These are phyloP conservation scores for Perca flavescens DNA, from an alignment of 2,113 vertebrate species.

Conservation along the genomic window DNA sequence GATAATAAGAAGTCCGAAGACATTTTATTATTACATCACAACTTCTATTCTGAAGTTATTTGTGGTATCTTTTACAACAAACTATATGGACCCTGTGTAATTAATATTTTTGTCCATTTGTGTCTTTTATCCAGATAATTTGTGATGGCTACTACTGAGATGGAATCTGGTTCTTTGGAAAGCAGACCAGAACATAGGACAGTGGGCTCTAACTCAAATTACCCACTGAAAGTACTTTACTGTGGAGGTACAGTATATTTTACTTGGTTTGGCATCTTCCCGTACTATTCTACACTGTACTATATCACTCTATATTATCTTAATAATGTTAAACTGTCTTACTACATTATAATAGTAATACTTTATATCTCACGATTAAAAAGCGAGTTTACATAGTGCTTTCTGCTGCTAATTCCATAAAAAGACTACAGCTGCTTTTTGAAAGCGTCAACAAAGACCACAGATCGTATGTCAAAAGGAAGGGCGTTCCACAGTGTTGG, in stretches of 20 bases:
- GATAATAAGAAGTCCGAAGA: background rate
- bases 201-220: slow-evolving; percentile 84
- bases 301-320: background rate
- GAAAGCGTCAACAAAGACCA: too few species aligned
- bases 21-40: background rate
- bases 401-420: too few species aligned
- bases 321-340: background rate
- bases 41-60: too few species aligned
- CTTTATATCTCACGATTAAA: too few species aligned
- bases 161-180: slow-evolving; percentile 85
- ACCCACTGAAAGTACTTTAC: slow-evolving; percentile 95
- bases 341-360: background rate
- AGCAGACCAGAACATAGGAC: slow-evolving; percentile 86
- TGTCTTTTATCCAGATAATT: slow-evolving; percentile 62
- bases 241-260: slow-evolving; percentile 90
- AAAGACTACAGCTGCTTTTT: too few species aligned
- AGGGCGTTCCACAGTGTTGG: too few species aligned
- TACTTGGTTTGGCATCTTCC: background rate
- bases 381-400: too few species aligned
- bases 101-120: background rate
- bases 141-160: slow-evolving; percentile 89
- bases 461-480: too few species aligned
- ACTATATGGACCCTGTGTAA: background rate
- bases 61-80: background rate
- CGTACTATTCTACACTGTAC: background rate